Evolutionary conservation across 2,888 invertebrate genomes (phyloP).

Genomic region (Scaptomyza reducta): DNA sequence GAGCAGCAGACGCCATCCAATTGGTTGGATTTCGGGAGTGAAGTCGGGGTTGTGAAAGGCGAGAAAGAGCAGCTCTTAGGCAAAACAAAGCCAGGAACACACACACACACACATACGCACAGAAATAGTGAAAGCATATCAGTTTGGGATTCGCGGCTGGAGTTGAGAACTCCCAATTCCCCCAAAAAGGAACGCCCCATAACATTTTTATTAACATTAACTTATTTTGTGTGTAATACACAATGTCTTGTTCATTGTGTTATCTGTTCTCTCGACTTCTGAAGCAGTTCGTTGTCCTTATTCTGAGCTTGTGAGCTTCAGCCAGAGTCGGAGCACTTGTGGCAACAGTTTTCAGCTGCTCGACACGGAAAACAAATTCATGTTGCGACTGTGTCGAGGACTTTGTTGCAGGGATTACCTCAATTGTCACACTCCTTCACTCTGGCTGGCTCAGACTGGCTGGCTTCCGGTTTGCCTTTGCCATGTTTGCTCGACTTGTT

Average conservation of each 20-base stretch:
- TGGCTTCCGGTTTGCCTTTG: slow-evolving; percentile 44
- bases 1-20: slow-evolving; percentile 60
- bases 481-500: slow-evolving; percentile 19
- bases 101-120: slow-evolving; percentile 27
- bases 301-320: not conserved
- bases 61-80: slow-evolving; percentile 26
- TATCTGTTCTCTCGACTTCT: slow-evolving; percentile 32
- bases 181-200: not conserved
- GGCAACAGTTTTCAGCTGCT: slow-evolving; percentile 51
- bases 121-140: slow-evolving; percentile 31
- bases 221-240: slow-evolving; percentile 64
- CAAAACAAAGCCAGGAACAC: slow-evolving; percentile 45
- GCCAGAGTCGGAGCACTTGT: slow-evolving; percentile 46
- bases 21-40: slow-evolving; percentile 40
- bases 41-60: not conserved
- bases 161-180: slow-evolving; percentile 15
- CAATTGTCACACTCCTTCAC: slow-evolving; percentile 47
- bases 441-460: not conserved
- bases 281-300: slow-evolving; percentile 7
- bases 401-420: slow-evolving; percentile 68
- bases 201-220: slow-evolving; percentile 68
- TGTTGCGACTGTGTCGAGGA: slow-evolving; percentile 54
- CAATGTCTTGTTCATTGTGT: too few species aligned
- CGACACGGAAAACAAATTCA: slow-evolving; percentile 60
- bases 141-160: slow-evolving; percentile 27